phyloP scores from a whole-genome alignment of 1,140 invertebrate species.

The Eumeta japonica region DNA sequence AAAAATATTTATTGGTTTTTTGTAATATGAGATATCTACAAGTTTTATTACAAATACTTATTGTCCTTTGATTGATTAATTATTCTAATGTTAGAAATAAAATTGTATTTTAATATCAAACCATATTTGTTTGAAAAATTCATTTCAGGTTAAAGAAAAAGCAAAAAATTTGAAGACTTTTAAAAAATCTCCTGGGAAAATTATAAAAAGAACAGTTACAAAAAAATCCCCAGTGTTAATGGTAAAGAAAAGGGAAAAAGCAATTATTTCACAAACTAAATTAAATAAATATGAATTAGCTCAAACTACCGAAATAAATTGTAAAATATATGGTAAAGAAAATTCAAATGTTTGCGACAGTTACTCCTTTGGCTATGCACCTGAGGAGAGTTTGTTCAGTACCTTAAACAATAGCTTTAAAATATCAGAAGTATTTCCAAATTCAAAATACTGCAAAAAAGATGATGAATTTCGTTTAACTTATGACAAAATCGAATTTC shows the following conservation, averaged over 20 bases:
- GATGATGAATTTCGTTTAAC: constrained; percentile 27
- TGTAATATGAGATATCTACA: too few relatives aligned
- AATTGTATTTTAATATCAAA: constrained; percentile 17
- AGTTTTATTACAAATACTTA: too few relatives aligned
- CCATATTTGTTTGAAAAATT: too few relatives aligned
- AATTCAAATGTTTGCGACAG: too few relatives aligned
- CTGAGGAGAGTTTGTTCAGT: too few relatives aligned
- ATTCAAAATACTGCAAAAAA: constrained; percentile 18
- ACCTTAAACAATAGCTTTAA: too few relatives aligned
- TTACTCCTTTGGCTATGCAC: too few relatives aligned
- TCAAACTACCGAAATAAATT: constrained; percentile 24
- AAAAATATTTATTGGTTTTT: too few relatives aligned
- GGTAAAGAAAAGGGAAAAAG: constrained; percentile 35
- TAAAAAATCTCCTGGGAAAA: constrained; percentile 43
- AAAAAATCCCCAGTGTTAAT: constrained; percentile 39
- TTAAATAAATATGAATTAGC: constrained; percentile 26
- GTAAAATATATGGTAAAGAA: too few relatives aligned
- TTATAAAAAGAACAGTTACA: constrained; percentile 29
- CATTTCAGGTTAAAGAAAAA: constrained; percentile 28
- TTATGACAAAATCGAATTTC: constrained; percentile 40
- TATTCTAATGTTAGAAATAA: constrained; percentile 28
- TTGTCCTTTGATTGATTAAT: too few relatives aligned
- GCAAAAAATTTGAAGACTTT: constrained; percentile 20
- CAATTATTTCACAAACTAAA: too few relatives aligned
- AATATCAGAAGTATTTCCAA: constrained; percentile 41